Conservation (phyloP, 1,140 invertebrate genomes). For the Arion vulgaris region DNA sequence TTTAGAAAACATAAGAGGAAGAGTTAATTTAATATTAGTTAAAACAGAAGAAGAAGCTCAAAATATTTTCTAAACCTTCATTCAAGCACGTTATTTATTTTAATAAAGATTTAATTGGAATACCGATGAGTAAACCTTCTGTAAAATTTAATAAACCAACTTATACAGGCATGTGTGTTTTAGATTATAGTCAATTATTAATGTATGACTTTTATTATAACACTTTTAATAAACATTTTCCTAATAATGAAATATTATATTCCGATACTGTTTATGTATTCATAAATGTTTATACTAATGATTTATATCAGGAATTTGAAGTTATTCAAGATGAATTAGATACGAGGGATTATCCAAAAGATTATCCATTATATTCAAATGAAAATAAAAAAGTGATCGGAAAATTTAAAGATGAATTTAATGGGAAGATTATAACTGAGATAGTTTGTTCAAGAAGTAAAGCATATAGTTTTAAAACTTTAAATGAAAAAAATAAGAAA, state of each 20-base stretch:
- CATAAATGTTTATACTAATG: conserved; percentile 29
- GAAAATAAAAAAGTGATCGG: conserved; percentile 1
- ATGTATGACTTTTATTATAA: no score
- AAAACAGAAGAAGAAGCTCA: background rate
- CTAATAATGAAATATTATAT: conserved; percentile 37
- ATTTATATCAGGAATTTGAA: conserved; percentile 28
- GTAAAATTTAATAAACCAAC: conserved; percentile 9
- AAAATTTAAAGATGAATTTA: conserved; percentile 10
- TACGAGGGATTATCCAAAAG: background rate
- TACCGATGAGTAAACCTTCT: background rate
- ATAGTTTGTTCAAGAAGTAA: conserved; percentile 12
- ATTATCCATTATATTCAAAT: background rate
- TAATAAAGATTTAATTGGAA: background rate
- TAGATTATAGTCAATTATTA: no score
- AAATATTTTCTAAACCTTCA: background rate
- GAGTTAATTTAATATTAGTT: conserved; percentile 8
- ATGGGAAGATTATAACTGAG: conserved; percentile 15
- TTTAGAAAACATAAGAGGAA: conserved; percentile 44
- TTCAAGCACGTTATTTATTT: background rate
- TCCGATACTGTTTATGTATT: background rate
- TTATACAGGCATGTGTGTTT: background rate
- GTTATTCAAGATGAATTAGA: conserved; percentile 25
- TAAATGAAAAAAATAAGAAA: conserved; percentile 14
- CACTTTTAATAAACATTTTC: conserved; percentile 11
- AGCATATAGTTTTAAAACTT: conserved; percentile 12